Percentiles rank a stretch among this genome's conserved stretches.
Conservation (phyloP, 2,888 invertebrate genomes). For the Cecidostiba fungosa region DNA sequence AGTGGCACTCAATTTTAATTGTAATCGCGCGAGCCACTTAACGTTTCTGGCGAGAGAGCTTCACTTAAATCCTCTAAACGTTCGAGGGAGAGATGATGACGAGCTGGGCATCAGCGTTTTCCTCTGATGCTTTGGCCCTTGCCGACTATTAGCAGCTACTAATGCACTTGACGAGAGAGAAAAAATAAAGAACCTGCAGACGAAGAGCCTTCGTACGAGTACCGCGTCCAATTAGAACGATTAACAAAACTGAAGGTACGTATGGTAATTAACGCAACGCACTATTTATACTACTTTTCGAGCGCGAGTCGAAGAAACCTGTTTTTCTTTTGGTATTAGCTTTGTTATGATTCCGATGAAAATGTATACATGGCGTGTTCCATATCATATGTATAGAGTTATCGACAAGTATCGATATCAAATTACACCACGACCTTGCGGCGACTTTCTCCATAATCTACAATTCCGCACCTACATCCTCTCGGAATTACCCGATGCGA, state of each 20-base stretch:
- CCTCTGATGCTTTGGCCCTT: conserved; percentile 33
- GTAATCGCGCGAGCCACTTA: conserved; percentile 33
- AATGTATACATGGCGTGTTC: neutral
- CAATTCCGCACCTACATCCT: conserved; percentile 23
- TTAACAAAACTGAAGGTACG: conserved; percentile 34
- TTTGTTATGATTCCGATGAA: conserved; percentile 1
- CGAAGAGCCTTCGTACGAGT: conserved; percentile 57
- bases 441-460: neutral
- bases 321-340: neutral
- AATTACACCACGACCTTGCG: neutral
- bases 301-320: conserved; percentile 5
- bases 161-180: conserved; percentile 23
- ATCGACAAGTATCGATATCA: neutral
- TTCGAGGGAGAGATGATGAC: conserved; percentile 14
- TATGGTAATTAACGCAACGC: conserved; percentile 26
- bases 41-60: neutral
- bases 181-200: conserved; percentile 56
- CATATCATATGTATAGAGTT: neutral
- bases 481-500: neutral
- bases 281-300: neutral
- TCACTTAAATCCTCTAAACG: conserved; percentile 19
- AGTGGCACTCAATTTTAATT: conserved; percentile 13
- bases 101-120: conserved; percentile 37
- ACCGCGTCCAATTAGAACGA: conserved; percentile 58
- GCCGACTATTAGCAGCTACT: conserved; percentile 57